phyloP scores from a whole-genome alignment of 2,888 invertebrate genomes.

The Flexamia atlantica region DNA sequence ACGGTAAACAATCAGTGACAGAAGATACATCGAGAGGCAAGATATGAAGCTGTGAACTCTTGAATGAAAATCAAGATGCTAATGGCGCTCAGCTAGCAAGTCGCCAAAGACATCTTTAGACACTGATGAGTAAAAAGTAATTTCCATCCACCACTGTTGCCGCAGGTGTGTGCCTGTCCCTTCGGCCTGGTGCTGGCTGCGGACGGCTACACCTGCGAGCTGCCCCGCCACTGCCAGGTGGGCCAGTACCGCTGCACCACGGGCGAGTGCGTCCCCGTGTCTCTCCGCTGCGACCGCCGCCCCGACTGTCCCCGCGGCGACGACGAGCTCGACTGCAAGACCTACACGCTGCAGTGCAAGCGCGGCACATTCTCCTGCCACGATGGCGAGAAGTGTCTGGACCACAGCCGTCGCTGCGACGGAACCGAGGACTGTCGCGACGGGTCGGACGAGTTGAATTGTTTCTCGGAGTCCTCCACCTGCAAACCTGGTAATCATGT shows the following conservation, averaged over 20 bases:
- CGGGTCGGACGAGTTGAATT: constrained; percentile 76
- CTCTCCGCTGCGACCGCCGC: constrained; percentile 76
- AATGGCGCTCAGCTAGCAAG: no score
- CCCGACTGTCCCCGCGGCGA: constrained; percentile 78
- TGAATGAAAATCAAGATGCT: no score
- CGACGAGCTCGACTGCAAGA: constrained; percentile 77
- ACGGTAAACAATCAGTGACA: no score
- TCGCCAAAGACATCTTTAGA: no score
- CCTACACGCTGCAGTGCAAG: constrained; percentile 73
- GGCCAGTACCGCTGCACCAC: constrained; percentile 80
- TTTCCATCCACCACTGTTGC: no score
- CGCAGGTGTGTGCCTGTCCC: constrained; percentile 81
- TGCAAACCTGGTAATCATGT: constrained; percentile 73
- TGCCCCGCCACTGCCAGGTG: constrained; percentile 75
- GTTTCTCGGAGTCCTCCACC: constrained; percentile 71
- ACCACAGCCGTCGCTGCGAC: constrained; percentile 77
- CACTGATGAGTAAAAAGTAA: no score
- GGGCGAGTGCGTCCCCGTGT: constrained; percentile 74
- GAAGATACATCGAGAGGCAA: no score
- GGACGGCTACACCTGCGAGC: constrained; percentile 67
- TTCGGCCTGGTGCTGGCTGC: constrained; percentile 78
- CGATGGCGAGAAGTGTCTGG: constrained; percentile 76
- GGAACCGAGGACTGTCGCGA: constrained; percentile 76
- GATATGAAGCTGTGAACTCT: no score
- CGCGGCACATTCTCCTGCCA: constrained; percentile 76